A percentile compares a stretch with the other conserved stretches of the same genome.
phyloP scores from a whole-genome alignment of 2,797 vertebrate genomes.

The Notoglanidium macrostoma region DNA sequence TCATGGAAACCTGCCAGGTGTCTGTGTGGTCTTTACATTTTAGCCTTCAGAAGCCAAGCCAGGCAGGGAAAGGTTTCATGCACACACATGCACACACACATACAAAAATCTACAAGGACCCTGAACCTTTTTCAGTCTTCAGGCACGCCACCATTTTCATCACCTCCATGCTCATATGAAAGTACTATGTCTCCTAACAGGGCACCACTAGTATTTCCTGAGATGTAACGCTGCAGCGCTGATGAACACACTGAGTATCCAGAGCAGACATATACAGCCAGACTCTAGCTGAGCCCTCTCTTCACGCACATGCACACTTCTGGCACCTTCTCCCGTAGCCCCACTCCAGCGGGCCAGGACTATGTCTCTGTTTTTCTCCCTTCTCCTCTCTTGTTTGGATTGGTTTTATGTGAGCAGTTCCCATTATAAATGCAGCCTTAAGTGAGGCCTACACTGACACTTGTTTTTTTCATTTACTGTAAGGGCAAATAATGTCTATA shows the following conservation, averaged over 20 bases:
- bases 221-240: conserved; percentile 49
- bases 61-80: conserved; percentile 71
- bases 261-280: conserved; percentile 38
- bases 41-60: conserved; percentile 79
- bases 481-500: conserved; percentile 46
- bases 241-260: conserved; percentile 36
- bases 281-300: conserved; percentile 12
- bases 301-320: conserved; percentile 15
- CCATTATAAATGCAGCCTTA: conserved; percentile 51
- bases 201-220: conserved; percentile 41
- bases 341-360: conserved; percentile 13
- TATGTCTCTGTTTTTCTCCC: conserved; percentile 48
- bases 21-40: conserved; percentile 83
- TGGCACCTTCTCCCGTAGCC: conserved; percentile 16
- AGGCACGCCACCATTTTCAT: conserved; percentile 57
- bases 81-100: conserved; percentile 46
- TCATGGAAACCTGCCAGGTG: conserved; percentile 77
- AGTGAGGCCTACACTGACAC: conserved; percentile 49
- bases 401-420: conserved; percentile 57
- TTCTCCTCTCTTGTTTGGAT: conserved; percentile 54
- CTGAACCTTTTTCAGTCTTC: conserved; percentile 49
- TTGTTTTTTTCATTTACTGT: conserved; percentile 47
- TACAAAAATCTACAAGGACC: conserved; percentile 35
- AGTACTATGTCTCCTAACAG: conserved; percentile 41
- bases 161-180: conserved; percentile 53